phyloP scores from a whole-genome alignment of 2,113 vertebrate species.

The Empidonax alnorum region DNA sequence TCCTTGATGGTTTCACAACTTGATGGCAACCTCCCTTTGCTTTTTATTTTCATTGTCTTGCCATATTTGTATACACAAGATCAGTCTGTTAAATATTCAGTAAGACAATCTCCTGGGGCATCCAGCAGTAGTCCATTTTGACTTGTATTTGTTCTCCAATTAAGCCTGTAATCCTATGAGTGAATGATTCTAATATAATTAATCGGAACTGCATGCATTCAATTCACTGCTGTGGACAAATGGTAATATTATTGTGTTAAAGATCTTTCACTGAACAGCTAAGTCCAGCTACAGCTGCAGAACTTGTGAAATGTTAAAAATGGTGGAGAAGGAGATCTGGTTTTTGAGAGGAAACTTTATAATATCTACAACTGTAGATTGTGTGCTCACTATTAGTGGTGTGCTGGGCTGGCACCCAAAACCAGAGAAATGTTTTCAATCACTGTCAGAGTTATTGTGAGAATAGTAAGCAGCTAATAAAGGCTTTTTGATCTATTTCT shows the following conservation, averaged over 20 bases:
- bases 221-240: background rate
- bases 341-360: constrained; percentile 15
- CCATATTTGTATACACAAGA: background rate
- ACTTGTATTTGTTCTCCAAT: constrained; percentile 46
- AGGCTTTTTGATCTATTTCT: constrained; percentile 9
- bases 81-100: constrained; percentile 10
- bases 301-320: constrained; percentile 5
- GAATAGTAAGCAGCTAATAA: constrained; percentile 34
- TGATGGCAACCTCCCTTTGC: background rate
- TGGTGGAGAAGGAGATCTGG: background rate
- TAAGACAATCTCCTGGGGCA: constrained; percentile 20
- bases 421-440: constrained; percentile 30
- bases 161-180: constrained; percentile 13
- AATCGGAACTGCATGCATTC: background rate
- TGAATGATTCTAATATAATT: constrained; percentile 36
- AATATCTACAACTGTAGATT: background rate
- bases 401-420: background rate
- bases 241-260: background rate
- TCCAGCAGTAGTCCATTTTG: constrained; percentile 39
- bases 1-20: constrained; percentile 49
- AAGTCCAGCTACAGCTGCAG: background rate
- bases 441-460: background rate
- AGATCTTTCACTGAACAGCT: background rate
- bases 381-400: background rate
- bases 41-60: constrained; percentile 29